Evolutionary conservation across 2,113 vertebrate genomes (phyloP), one percentile per base, ranked within the genome.

Genomic region (Gasterosteus nipponicus): DNA sequence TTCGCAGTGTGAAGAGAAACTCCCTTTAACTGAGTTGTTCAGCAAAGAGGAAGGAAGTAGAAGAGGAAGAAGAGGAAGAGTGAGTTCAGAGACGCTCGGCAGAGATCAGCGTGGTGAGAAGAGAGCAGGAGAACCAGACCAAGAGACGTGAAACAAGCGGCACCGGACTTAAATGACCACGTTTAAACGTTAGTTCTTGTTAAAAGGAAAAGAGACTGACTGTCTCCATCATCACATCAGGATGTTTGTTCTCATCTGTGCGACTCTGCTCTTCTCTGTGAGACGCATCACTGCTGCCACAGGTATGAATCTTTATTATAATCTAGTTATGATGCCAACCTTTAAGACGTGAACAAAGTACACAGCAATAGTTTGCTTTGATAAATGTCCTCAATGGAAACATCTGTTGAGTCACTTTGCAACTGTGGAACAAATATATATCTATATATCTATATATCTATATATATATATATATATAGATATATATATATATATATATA

Each of bases 211-310:
- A 0, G 47, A 29, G 58, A 64, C 0, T 0, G 35, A 41, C 44
- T 22, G 38, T 10, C 18, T 39, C 0, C 11, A 51, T 3, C 8
- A 5, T 42, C n/a, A 0, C 54, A 61, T 68, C 41, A 82, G 10
- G 57, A 81, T 86, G 83, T 39, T 61, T 5, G 0, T 16, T 60
- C 69, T 81, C 65, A 60, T 76, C 61, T 82, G 42, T 72, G 38
- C 0, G 11, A 54, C 26, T 56, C 39, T 88, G 19, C 38, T 81
- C 18, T 63, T 68, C 56, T 65, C 22, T 49, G 11, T 66, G 69
- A 56, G 8, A 47, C n/a, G 1, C 69, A 38, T 26, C n/a, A 33
- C 3, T 1, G 67, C 64, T 53, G 38, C 47, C n/a, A 38, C 44
- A 75, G 87, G 86, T 89, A 74, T 39, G 11, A 9, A 59, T 1